A percentile compares a stretch with the other conserved stretches of the same genome.
Evolutionary conservation across 2,113 vertebrate genomes (phyloP).

Genomic region (Rhodinocichla rosea): DNA sequence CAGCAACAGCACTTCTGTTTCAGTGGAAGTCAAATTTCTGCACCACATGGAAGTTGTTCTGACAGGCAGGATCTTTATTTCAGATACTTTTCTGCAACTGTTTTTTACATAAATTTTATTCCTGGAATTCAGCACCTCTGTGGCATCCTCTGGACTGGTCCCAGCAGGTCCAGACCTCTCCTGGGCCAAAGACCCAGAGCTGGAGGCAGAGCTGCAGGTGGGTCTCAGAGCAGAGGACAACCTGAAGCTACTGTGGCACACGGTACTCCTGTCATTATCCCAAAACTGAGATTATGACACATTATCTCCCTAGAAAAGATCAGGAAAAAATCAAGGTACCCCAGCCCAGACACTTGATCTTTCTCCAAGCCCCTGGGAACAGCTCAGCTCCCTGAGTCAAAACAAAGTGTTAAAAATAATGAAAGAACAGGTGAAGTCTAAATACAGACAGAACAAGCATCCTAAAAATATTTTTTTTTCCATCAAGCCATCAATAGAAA

Average conservation of each 20-base stretch:
- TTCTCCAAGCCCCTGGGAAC: not conserved
- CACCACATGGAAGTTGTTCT: not conserved
- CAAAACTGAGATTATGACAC: not conserved
- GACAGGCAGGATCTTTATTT: not conserved
- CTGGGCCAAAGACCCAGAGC: fast-evolving
- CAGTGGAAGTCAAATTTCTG: not conserved
- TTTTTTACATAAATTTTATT: not conserved
- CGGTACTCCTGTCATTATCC: fast-evolving
- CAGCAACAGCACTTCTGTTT: not conserved
- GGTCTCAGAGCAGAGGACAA: not conserved
- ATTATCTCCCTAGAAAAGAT: not conserved
- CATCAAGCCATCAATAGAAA: not conserved
- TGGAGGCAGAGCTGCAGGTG: not conserved
- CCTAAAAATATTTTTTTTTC: not conserved
- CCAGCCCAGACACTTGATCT: not conserved
- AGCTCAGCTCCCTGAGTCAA: not conserved
- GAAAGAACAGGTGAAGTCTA: constrained; percentile 40
- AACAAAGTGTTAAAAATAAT: not conserved
- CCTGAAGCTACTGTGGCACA: not conserved
- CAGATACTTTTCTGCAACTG: not conserved
- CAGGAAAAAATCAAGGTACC: not conserved
- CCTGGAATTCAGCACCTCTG: not conserved
- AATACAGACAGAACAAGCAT: not conserved
- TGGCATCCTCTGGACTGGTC: not conserved
- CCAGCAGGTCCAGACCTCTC: not conserved